Percentiles rank a stretch among this genome's conserved stretches.
Evolutionary conservation across 35 echinoderm and acorn worm genomes (phyloP).

Genomic region (Patiria miniata): DNA sequence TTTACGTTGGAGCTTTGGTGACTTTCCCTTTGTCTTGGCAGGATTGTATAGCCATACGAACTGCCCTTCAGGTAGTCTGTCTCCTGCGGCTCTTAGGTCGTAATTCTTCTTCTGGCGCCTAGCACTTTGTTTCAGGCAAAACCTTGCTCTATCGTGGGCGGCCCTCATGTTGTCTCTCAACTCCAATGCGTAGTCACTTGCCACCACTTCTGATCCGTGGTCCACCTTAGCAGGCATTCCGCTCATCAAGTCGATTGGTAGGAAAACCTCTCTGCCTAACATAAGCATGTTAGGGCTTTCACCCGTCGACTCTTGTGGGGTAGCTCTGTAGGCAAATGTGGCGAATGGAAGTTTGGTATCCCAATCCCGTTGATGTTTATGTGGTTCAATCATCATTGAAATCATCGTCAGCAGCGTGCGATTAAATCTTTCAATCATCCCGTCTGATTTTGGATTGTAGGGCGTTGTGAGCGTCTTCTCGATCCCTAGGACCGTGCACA

Average conservation of each 20-base stretch:
- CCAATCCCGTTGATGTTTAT: slow-evolving; percentile 54
- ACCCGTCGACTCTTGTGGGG: slow-evolving; percentile 57
- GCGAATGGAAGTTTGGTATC: slow-evolving; percentile 51
- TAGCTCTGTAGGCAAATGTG: slow-evolving; percentile 40
- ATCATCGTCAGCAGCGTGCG: slow-evolving; percentile 28
- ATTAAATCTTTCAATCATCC: slow-evolving; percentile 71
- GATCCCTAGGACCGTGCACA: slow-evolving; percentile 56
- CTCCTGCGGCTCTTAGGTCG: background rate
- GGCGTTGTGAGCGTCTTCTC: slow-evolving; percentile 69
- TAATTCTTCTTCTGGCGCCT: slow-evolving; percentile 6
- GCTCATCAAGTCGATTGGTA: slow-evolving; percentile 42
- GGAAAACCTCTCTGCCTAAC: slow-evolving; percentile 38
- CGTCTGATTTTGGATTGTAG: slow-evolving; percentile 64
- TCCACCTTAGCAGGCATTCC: background rate
- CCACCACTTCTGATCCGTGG: background rate
- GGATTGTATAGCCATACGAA: slow-evolving; percentile 6
- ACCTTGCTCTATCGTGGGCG: slow-evolving; percentile 3
- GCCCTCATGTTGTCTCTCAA: background rate
- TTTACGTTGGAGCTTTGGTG: slow-evolving; percentile 49
- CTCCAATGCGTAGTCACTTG: slow-evolving; percentile 11
- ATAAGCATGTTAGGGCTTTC: slow-evolving; percentile 70
- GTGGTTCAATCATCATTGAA: background rate
- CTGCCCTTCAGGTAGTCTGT: background rate
- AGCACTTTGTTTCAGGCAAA: slow-evolving; percentile 27
- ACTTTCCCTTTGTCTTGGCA: slow-evolving; percentile 7